Percentiles rank a stretch among this genome's conserved stretches.
phyloP scores from a whole-genome alignment of 2,113 vertebrate species.

The Colinus virginianus region DNA sequence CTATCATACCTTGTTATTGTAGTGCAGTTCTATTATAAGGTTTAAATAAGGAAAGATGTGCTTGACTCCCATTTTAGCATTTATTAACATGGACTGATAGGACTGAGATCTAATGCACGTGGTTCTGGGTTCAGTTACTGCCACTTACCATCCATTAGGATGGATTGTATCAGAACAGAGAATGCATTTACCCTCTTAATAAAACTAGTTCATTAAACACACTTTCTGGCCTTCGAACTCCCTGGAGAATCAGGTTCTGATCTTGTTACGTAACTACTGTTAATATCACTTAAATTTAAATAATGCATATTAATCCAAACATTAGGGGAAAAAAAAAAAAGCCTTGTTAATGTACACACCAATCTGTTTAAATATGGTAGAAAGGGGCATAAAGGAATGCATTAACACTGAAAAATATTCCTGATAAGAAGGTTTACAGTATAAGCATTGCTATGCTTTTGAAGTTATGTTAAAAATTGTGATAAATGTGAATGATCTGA shows the following conservation, averaged over 20 bases:
- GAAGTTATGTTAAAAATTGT: neutral
- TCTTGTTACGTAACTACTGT: neutral
- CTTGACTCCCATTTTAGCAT: neutral
- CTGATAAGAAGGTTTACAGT: neutral
- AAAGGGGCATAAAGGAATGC: slow-evolving; percentile 10
- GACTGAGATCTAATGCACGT: neutral
- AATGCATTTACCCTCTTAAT: neutral
- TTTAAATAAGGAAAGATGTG: neutral
- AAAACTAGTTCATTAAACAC: neutral
- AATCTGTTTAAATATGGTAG: neutral
- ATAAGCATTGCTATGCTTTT: neutral
- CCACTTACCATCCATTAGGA: neutral
- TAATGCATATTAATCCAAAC: neutral
- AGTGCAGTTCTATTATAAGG: neutral
- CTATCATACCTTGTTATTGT: neutral
- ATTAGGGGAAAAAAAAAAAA: neutral
- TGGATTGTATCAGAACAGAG: neutral
- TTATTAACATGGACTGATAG: neutral
- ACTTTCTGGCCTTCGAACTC: neutral
- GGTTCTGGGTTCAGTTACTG: neutral
- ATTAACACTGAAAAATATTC: slow-evolving; percentile 1
- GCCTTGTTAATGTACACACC: neutral
- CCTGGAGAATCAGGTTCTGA: neutral
- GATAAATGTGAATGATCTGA: slow-evolving; percentile 19
- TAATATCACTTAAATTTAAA: neutral